Conservation (phyloP, 2,113 vertebrate species). For the Pongo pygmaeus region DNA sequence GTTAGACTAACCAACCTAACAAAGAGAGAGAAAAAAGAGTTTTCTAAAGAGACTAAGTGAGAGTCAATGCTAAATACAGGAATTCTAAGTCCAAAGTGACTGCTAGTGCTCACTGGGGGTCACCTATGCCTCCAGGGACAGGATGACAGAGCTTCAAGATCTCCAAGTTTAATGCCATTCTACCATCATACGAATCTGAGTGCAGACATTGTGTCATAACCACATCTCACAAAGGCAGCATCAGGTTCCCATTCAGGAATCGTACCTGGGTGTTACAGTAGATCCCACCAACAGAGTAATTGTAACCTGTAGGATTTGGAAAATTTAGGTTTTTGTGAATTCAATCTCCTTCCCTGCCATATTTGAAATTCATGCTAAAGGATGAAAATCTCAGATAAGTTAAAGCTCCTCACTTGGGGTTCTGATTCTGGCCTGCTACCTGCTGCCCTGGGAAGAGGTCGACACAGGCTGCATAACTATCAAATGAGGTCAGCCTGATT, state of each 20-base stretch:
- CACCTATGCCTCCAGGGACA: background rate
- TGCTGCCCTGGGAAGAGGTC: background rate
- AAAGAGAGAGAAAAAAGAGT: background rate
- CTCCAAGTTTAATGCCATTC: background rate
- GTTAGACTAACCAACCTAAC: background rate
- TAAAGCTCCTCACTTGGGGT: background rate
- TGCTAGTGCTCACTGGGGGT: background rate
- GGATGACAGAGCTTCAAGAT: background rate
- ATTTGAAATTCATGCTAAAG: background rate
- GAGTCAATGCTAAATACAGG: background rate
- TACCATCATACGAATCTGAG: background rate
- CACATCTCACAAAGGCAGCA: background rate
- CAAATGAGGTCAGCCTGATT: constrained; percentile 26
- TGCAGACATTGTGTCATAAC: background rate
- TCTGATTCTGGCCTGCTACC: background rate
- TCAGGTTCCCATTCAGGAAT: background rate
- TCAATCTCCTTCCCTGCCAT: background rate
- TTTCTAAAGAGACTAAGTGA: background rate
- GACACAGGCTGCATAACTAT: background rate
- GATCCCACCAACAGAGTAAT: background rate
- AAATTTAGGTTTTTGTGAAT: background rate
- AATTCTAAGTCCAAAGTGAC: background rate
- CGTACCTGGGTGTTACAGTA: background rate
- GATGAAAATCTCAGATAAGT: background rate
- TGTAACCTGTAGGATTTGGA: background rate